Percentiles rank a stretch among this genome's conserved stretches.
Conservation (phyloP, 2,113 vertebrate genomes). For the Rhinichthys klamathensis region DNA sequence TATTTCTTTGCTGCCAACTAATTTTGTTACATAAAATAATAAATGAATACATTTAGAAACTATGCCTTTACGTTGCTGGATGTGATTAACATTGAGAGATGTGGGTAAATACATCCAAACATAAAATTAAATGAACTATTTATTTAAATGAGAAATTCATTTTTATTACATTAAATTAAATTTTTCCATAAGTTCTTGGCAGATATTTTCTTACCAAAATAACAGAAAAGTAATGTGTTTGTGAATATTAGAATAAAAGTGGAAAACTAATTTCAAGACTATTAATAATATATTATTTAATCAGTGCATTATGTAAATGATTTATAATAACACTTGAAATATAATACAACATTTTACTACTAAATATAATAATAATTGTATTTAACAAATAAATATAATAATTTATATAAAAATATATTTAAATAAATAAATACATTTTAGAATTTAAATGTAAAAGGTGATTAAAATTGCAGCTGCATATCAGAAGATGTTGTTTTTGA, state of each 20-base stretch:
- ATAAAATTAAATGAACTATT: neutral
- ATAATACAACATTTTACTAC: too few species aligned
- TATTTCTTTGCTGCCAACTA: slow-evolving; percentile 12
- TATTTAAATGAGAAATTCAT: neutral
- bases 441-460: neutral
- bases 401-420: too few species aligned
- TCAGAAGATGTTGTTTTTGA: neutral
- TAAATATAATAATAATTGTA: too few species aligned
- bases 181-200: neutral
- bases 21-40: slow-evolving; percentile 22
- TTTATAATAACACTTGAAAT: too few species aligned
- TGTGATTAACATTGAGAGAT: slow-evolving; percentile 6
- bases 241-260: neutral
- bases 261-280: neutral
- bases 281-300: neutral
- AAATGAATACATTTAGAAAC: slow-evolving; percentile 19
- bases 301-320: neutral
- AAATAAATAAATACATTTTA: neutral
- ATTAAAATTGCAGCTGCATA: neutral
- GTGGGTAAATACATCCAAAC: neutral
- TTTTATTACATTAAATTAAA: neutral
- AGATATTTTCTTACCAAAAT: neutral
- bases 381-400: too few species aligned
- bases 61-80: neutral
- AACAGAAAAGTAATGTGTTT: neutral